Base-by-base conservation (phyloP, 2,888 invertebrate genomes). In the Xestia ashworthii region DNA sequence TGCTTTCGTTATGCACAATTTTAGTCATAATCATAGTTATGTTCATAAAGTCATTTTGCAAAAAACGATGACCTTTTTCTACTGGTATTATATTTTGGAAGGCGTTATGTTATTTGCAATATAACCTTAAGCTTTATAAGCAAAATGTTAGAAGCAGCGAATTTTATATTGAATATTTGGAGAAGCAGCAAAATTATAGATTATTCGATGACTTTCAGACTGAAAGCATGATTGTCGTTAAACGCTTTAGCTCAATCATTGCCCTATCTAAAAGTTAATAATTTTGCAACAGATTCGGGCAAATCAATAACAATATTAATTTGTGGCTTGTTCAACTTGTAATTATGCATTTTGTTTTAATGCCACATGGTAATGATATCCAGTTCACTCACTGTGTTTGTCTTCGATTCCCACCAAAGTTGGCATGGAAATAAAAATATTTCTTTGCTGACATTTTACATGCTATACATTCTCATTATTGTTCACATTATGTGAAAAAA, bases 361-460 rank as follows among this genome's bases (percentile, higher is more conserved):
- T 4, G 5, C 0, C 19, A 50, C 6, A n/a, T 55, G 32, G 19
- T 68, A 32, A 25, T 5, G 14, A n/a, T 8, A 22, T 19, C 16
- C 12, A 38, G 5, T 64, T 32, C 32, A 71, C 78, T 74, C 77
- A 74, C 73, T 80, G 80, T 53, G 68, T 77, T 80, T 48, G 62
- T 73, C 80, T 84, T 71, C 44, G 67, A 68, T 80, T 48, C 53
- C 68, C 71, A 64, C 58, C 55, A 77, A 38, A 70, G 60, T 53
- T n/a, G 64, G 65, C 58, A 82, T 80, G 68, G 58, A 82, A 82
- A 82, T 77, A 1, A 53, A 81, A 83, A 71, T 71, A 78, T 58
- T 64, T 76, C 0, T 58, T 64, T 60, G 8, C 38, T 65, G 16
- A 50, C 8, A 68, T 76, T 68, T 65, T 55, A 48, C 55, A 69